phyloP scores from a whole-genome alignment of 2,888 invertebrate genomes.

The Cheilosia vernalis region DNA sequence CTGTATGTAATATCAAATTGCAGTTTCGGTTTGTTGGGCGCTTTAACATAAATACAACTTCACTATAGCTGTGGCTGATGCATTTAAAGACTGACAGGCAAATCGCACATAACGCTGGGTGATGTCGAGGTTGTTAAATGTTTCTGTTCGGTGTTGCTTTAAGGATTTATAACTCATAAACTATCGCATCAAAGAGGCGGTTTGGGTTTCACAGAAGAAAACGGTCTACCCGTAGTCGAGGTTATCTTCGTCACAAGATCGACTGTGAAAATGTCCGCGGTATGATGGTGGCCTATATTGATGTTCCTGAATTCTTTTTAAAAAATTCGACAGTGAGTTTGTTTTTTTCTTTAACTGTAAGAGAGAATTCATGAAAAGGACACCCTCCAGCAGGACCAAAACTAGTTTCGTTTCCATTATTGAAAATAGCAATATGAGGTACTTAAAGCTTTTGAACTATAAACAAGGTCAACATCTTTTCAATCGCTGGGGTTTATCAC shows the following conservation, averaged over 20 bases:
- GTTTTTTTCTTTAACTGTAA: too few relatives aligned
- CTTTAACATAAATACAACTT: slow-evolving; percentile 64
- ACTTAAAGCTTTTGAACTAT: too few relatives aligned
- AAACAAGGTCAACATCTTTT: too few relatives aligned
- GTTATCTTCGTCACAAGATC: slow-evolving; percentile 33
- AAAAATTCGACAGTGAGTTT: too few relatives aligned
- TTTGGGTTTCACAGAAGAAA: slow-evolving; percentile 6
- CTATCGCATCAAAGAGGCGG: slow-evolving; percentile 26
- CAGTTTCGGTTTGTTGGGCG: slow-evolving; percentile 73
- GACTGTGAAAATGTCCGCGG: too few relatives aligned
- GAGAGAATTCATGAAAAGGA: too few relatives aligned
- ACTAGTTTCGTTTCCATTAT: too few relatives aligned
- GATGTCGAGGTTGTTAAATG: slow-evolving; percentile 24
- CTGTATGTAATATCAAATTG: slow-evolving; percentile 72
- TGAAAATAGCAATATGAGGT: too few relatives aligned
- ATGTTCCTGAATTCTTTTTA: too few relatives aligned
- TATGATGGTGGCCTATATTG: too few relatives aligned
- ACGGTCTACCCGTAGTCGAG: slow-evolving; percentile 18
- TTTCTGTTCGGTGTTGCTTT: slow-evolving; percentile 11
- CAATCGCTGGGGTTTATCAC: too few relatives aligned
- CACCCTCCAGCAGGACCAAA: too few relatives aligned
- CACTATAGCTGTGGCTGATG: background rate
- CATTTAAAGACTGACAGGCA: slow-evolving; percentile 52
- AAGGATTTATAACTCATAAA: slow-evolving; percentile 61
- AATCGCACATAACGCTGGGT: slow-evolving; percentile 18